Evolutionary conservation across 2,888 invertebrate species (phyloP), one percentile per base, ranked within the genome.

Genomic region (Peribatodes rhomboidaria): DNA sequence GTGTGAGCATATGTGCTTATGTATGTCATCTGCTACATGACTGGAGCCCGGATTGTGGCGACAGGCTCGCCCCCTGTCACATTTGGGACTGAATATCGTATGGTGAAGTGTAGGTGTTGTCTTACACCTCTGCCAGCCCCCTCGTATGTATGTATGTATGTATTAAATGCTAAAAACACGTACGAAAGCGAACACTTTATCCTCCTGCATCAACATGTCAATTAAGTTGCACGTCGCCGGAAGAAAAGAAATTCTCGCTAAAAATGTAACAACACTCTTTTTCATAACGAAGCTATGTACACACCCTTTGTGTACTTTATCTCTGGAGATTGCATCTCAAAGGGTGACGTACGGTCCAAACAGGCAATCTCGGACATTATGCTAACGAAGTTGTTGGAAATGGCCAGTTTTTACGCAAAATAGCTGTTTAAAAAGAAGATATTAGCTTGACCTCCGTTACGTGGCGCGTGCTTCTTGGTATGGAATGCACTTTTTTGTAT

Each of bases 231-330:
- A 39, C 16, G 68, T 68, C 64, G 68, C 69, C 70, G 77, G 77
- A 79, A 79, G 78, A 76, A 78, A 82, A 33, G 2, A 82, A 84
- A 79, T 76, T 67, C 50, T 46, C 35, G 35, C 31, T 27, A 67
- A 49, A 76, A 80, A 82, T 82, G 76, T 75, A 83, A 57, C 42
- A 42, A 41, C 42, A 35, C 27, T 41, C 82, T 74, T 81, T 80
- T 74, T 77, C 78, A 50, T 54, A 59, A 59, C 42, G 59, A 42
- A 50, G 44, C 59, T 22, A 18, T 27, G 57, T 47, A 20, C 33
- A 41, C 41, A 53, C 7, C 52, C 27, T 52, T 41, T 64, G 54
- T 59, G 41, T 53, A 65, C 61, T 50, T 44, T 46, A 46, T 55
- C 54, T 18, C n/a, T 27, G 10, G 53, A 70, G 62, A 62, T 65